phyloP scores from a whole-genome alignment of 2,888 invertebrate species.

The Uropetala carovei region DNA sequence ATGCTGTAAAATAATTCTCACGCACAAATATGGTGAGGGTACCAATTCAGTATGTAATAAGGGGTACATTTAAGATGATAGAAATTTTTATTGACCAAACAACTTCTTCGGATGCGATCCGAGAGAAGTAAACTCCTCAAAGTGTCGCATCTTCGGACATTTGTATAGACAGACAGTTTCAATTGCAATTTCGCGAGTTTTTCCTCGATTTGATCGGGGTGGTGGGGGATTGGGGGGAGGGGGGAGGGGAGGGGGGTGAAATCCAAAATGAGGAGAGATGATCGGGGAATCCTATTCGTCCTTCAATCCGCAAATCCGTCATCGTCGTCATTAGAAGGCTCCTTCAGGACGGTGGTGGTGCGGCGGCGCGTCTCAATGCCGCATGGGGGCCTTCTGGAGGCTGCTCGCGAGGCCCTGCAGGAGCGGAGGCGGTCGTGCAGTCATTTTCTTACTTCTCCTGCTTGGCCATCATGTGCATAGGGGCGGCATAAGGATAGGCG shows the following conservation, averaged over 20 bases:
- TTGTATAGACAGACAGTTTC: not conserved
- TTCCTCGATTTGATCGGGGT: not conserved
- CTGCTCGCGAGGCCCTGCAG: not conserved
- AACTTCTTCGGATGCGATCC: not conserved
- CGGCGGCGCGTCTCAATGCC: not conserved
- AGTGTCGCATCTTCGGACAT: not conserved
- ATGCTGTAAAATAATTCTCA: no score
- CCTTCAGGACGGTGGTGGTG: not conserved
- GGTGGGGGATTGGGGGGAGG: no score
- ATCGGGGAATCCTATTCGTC: not conserved
- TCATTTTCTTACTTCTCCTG: conserved; percentile 33
- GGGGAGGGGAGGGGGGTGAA: not conserved
- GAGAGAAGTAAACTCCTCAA: not conserved
- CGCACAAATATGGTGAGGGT: no score
- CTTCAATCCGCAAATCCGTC: not conserved
- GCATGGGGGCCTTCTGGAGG: no score
- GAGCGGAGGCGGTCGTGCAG: conserved; percentile 48
- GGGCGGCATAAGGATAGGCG: conserved; percentile 20
- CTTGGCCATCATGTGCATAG: conserved; percentile 33
- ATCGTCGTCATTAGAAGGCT: not conserved
- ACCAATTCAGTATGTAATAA: no score
- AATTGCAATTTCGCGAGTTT: not conserved
- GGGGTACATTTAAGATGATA: not conserved
- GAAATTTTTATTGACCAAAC: conserved; percentile 13
- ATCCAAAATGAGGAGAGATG: not conserved